These are phyloP conservation scores for Cosmia trapezina DNA, from an alignment of 2,888 invertebrate genomes.

Conservation along the genomic window DNA sequence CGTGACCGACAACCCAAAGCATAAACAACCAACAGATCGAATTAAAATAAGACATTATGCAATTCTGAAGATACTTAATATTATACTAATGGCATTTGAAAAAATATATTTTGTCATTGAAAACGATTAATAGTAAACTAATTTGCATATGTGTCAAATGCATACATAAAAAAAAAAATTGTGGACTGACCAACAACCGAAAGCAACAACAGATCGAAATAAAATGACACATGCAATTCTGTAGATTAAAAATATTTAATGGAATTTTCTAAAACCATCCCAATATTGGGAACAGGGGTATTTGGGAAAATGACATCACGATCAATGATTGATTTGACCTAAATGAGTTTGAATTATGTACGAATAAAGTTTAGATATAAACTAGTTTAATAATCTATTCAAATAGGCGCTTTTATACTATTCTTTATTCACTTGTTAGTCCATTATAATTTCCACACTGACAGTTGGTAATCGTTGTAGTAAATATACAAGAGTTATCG, in stretches of 20 bases:
- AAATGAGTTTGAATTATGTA: background rate
- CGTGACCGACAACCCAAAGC: no score
- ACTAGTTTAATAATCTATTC: background rate
- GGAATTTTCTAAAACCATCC: background rate
- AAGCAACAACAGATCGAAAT: background rate
- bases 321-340: background rate
- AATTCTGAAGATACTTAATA: no score
- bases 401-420: constrained; percentile 22
- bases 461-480: constrained; percentile 36
- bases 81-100: no score
- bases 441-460: constrained; percentile 46
- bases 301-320: background rate
- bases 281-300: background rate
- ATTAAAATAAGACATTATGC: no score
- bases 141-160: background rate
- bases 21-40: no score
- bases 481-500: constrained; percentile 19
- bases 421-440: constrained; percentile 23
- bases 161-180: background rate
- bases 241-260: no score
- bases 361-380: no score
- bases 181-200: no score
- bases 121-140: background rate
- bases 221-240: background rate
- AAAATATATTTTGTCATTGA: background rate